Base-by-base conservation (phyloP, 1,140 invertebrate species). In the Papilio glaucus region DNA sequence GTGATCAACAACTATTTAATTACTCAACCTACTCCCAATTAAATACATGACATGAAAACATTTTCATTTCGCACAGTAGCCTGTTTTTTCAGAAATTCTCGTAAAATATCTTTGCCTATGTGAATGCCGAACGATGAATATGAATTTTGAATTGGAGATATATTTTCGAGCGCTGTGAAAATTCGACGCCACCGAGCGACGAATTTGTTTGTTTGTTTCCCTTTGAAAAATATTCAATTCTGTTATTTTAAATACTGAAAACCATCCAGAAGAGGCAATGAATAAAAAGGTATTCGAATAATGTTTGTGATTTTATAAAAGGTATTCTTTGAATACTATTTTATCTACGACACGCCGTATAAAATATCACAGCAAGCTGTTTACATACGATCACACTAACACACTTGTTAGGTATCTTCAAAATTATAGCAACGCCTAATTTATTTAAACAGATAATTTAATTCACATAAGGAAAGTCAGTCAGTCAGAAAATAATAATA, bases 201-300 rank as follows among this genome's bases (percentile, higher is more conserved):
- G 42, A 18, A 45, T 45, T 42, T 42, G 15, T 42, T 45, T 45
- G 42, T 45, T 45, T 45, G n/a, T 45, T 45, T 45, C n/a, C 15
- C 4, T 45, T 45, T 45, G 42, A 15, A 45, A 45, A 45, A 45
- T 45, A 45, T 45, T 45, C n/a, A 45, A 45, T 45, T 45, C n/a
- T 45, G n/a, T 6, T 15, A 15, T 45, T 45, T 15, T 15, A 45
- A 45, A 4, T 6, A 45, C 15, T n/a, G n/a, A n/a, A n/a, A n/a
- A n/a, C n/a, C n/a, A n/a, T n/a, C n/a, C n/a, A n/a, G 42, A 45
- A 45, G 8, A 45, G 42, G 2, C n/a, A 42, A 15, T 42, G 13
- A 0, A 45, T 45, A 8, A 45, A 45, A 18, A 18, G n/a, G 15
- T 42, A 6, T 45, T 7, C 42, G 18, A 18, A 45, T 45, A 45